Conservation (phyloP, 2,888 invertebrate genomes). For the Metacarcinus magister region DNA sequence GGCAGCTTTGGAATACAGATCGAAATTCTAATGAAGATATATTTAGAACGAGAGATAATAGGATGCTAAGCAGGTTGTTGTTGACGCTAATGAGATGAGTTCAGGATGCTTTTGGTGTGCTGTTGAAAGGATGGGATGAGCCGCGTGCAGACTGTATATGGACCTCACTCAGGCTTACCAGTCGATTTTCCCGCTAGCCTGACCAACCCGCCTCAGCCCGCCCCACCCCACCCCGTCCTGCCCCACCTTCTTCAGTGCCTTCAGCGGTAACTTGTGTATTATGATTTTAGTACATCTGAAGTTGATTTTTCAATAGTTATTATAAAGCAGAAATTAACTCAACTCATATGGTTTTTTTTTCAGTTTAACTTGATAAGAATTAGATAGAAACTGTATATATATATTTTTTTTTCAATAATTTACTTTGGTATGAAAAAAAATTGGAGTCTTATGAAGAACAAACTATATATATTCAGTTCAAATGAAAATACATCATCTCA, state of each 20-base stretch:
- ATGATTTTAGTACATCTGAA: not conserved
- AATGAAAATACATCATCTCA: not conserved
- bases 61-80: not conserved
- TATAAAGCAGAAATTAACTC: not conserved
- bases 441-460: not conserved
- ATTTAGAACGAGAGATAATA: not conserved
- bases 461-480: not conserved
- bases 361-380: not conserved
- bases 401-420: not conserved
- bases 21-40: not conserved
- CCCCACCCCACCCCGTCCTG: not conserved
- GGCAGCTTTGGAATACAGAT: not conserved
- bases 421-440: no score
- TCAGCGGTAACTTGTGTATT: not conserved
- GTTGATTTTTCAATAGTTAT: not conserved
- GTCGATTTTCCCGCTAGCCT: not conserved
- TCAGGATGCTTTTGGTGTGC: not conserved
- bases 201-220: not conserved
- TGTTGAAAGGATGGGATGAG: not conserved
- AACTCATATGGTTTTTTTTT: not conserved
- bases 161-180: not conserved
- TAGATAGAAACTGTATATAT: not conserved
- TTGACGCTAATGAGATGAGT: not conserved
- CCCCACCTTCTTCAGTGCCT: not conserved
- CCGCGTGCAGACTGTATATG: not conserved